A percentile compares a stretch with the other conserved stretches of the same genome.
phyloP scores from a whole-genome alignment of 2,113 vertebrate species.

The Centropus bengalensis region DNA sequence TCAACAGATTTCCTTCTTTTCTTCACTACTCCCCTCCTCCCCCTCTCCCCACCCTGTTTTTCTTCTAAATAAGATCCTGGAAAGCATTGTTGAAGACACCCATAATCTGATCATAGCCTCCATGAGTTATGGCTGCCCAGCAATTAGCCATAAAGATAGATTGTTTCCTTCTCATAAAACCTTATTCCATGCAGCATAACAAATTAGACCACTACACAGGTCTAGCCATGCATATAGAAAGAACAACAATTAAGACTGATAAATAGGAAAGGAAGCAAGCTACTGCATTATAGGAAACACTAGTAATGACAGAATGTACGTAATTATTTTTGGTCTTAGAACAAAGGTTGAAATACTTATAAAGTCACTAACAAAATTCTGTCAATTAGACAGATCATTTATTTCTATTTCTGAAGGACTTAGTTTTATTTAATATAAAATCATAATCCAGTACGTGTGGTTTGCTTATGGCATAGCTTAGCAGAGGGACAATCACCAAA shows the following conservation, averaged over 20 bases:
- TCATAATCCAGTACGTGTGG: background rate
- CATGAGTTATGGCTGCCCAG: background rate
- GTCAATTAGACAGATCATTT: background rate
- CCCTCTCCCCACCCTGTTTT: background rate
- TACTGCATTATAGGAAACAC: background rate
- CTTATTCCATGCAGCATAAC: constrained; percentile 8
- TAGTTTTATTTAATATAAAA: constrained; percentile 1
- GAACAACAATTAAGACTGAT: constrained; percentile 9
- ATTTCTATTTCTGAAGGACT: background rate
- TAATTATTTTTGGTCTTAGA: background rate
- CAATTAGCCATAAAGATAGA: constrained; percentile 42
- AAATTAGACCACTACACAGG: constrained; percentile 9
- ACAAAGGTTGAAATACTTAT: background rate
- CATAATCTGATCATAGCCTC: constrained; percentile 5
- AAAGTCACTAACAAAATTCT: background rate
- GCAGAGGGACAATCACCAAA: constrained; percentile 11
- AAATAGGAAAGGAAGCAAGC: constrained; percentile 17
- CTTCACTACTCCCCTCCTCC: background rate
- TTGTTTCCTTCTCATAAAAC: constrained; percentile 22
- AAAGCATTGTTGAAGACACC: background rate
- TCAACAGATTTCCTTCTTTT: background rate
- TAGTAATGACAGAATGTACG: background rate
- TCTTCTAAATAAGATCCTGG: background rate
- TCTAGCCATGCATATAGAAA: constrained; percentile 6
- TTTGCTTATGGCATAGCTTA: background rate